Percentiles rank a stretch among this genome's conserved stretches.
Conservation (phyloP, 2,797 vertebrate species). For the Lagodon rhomboides region DNA sequence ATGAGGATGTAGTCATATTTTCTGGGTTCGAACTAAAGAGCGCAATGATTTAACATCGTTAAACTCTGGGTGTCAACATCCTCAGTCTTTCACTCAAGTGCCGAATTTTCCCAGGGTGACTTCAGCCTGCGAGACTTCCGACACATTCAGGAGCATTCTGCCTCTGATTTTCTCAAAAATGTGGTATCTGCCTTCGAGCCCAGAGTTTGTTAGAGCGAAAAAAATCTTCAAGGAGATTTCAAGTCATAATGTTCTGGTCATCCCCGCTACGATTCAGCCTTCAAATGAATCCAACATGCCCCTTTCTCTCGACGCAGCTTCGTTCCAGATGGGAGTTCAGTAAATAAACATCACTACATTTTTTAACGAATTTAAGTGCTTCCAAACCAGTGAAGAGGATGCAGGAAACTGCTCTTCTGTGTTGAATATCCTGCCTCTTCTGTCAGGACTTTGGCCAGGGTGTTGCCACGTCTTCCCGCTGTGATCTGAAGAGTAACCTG, state of each 20-base stretch:
- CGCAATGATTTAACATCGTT: constrained; percentile 16
- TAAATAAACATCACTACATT: constrained; percentile 14
- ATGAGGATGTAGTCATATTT: constrained; percentile 30
- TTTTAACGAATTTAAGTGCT: background rate
- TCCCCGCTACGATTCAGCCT: background rate
- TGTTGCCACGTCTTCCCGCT: constrained; percentile 88
- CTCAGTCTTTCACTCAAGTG: constrained; percentile 10
- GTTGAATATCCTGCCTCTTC: background rate
- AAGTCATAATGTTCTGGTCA: constrained; percentile 16
- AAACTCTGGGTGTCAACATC: constrained; percentile 18
- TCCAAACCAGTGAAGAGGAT: background rate
- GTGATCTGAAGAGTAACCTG: constrained; percentile 89
- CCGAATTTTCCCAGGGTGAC: constrained; percentile 10
- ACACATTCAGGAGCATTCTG: background rate
- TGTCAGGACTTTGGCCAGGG: constrained; percentile 85
- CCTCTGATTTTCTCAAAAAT: too few relatives aligned
- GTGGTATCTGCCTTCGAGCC: background rate
- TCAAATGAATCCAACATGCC: constrained; percentile 8
- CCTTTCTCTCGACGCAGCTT: constrained; percentile 11
- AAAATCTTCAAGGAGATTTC: background rate
- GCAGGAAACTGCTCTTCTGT: background rate
- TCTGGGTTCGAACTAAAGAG: constrained; percentile 17
- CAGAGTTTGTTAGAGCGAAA: background rate
- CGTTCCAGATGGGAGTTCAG: constrained; percentile 19
- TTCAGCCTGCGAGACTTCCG: constrained; percentile 2